phyloP scores from a whole-genome alignment of 2,113 vertebrate genomes.

The Cyphomyrus discorhynchus region DNA sequence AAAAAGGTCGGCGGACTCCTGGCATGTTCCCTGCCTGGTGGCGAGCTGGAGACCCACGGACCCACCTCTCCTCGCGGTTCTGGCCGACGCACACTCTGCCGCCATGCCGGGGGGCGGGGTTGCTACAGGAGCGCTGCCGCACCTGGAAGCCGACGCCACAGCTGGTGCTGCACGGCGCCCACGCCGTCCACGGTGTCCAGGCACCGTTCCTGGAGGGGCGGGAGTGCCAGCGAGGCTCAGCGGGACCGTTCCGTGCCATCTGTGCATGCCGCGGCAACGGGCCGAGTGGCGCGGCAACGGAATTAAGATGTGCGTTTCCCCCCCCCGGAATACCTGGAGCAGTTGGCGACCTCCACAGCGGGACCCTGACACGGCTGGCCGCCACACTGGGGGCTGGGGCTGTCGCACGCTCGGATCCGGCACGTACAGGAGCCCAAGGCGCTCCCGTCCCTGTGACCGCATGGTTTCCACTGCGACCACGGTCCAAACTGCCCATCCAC shows the following conservation, averaged over 20 bases:
- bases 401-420: slow-evolving; percentile 80
- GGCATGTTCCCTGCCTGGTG: neutral
- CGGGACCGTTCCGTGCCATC: neutral
- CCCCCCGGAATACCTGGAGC: slow-evolving; percentile 72
- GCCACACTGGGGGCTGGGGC: slow-evolving; percentile 80
- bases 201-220: slow-evolving; percentile 78
- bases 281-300: neutral
- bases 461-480: slow-evolving; percentile 80
- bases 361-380: slow-evolving; percentile 82
- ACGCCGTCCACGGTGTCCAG: slow-evolving; percentile 93
- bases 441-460: slow-evolving; percentile 72
- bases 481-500: slow-evolving; percentile 78
- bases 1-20: neutral
- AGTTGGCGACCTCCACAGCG: slow-evolving; percentile 86
- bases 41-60: slow-evolving; percentile 41
- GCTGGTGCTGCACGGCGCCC: slow-evolving; percentile 92
- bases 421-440: slow-evolving; percentile 77
- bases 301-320: neutral
- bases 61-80: slow-evolving; percentile 82
- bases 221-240: slow-evolving; percentile 4
- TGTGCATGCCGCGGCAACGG: neutral
- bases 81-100: slow-evolving; percentile 94
- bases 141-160: slow-evolving; percentile 97
- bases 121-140: slow-evolving; percentile 92
- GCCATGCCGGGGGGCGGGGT: slow-evolving; percentile 86